Base-by-base conservation (phyloP, 2,888 invertebrate genomes). In the Drosophila lacicola region DNA sequence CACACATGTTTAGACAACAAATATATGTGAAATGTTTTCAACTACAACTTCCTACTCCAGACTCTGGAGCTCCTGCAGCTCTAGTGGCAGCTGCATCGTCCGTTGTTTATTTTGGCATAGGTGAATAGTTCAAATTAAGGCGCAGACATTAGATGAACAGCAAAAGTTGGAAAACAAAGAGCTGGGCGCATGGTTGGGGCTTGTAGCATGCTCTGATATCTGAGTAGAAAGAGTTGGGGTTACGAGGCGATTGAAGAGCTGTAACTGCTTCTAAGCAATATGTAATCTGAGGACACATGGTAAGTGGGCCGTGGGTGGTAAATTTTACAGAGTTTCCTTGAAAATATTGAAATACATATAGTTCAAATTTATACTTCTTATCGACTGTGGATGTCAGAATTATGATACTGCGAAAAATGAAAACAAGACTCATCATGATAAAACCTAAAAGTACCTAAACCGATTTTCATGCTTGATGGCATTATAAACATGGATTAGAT, bases 51-150 rank as follows among this genome's bases (percentile, higher is more conserved):
- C 8, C 17, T 44, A 14, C 10, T 34, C 29, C 34, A 8, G 13
- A 45, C 25, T 46, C 29, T 49, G 37, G 13, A 62, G 39, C 45
- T 67, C 60, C 67, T 53, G 54, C 44, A 11, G 61, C 33, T 61
- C 57, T 62, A 46, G 64, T 36, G 61, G 53, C 71, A 82, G 55
- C 62, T 78, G 60, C 66, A 60, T 57, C 25, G 69, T 62, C 46
- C 56, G 19, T 61, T 87, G 64, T 87, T 83, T 83, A 70, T 67
- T 61, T 83, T 83, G 82, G 82, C 88, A 72, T 70, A 69, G 82
- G 68, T 64, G 76, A 72, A 49, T 64, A 69, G 67, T 72, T 87
- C 67, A 82, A 82, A 81, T 83, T 87, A 76, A 68, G 68, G 41
- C 56, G 34, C 51, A 65, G 69, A 63, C 76, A 63, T 49, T 42